Evolutionary conservation across 2,797 vertebrate species (phyloP).

Genomic region (Gymnopithys bicolor): DNA sequence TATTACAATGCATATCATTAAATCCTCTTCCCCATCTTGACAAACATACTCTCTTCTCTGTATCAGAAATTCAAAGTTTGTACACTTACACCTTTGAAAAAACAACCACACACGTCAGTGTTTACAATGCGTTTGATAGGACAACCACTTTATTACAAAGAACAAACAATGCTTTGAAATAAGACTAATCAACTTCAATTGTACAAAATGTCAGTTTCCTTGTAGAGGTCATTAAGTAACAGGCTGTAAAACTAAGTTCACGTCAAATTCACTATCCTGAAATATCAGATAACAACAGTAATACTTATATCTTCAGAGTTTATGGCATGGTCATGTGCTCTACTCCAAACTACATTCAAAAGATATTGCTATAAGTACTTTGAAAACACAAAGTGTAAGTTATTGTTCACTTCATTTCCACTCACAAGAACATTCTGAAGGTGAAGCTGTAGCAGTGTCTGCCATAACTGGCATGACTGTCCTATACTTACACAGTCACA

Average conservation of each 20-base stretch:
- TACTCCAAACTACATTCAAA: constrained; percentile 68
- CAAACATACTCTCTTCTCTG: neutral
- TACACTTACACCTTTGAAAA: rapidly evolving
- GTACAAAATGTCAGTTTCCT: constrained; percentile 71
- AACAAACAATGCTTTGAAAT: constrained; percentile 58
- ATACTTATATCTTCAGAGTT: constrained; percentile 51
- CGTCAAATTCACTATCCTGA: constrained; percentile 42
- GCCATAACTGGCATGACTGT: neutral
- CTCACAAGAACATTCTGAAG: constrained; percentile 60
- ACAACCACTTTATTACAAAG: constrained; percentile 78
- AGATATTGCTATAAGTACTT: constrained; percentile 71
- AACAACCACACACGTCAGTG: neutral
- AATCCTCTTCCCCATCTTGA: neutral
- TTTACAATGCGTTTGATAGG: neutral
- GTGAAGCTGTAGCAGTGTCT: constrained; percentile 43
- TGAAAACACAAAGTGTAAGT: constrained; percentile 66
- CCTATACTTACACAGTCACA: constrained; percentile 12
- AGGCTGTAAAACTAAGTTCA: constrained; percentile 66
- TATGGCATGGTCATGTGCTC: constrained; percentile 63
- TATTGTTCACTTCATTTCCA: constrained; percentile 52
- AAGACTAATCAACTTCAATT: constrained; percentile 52
- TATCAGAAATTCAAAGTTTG: neutral
- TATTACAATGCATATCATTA: neutral
- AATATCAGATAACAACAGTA: constrained; percentile 61
- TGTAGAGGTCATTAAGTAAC: constrained; percentile 59